Evolutionary conservation across 1,140 invertebrate species (phyloP).

Genomic region (Oryctes rhinoceros): DNA sequence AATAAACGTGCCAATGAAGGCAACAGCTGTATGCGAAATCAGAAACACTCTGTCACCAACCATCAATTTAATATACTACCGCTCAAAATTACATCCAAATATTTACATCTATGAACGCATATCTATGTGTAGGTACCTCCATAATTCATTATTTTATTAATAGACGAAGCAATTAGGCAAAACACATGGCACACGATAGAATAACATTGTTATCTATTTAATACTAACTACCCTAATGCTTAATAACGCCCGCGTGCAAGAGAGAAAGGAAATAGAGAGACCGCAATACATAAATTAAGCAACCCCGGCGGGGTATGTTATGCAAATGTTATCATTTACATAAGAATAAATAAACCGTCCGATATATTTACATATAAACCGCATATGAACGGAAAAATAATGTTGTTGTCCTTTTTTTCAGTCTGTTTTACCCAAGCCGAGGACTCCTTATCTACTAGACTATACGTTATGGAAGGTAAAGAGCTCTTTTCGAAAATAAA

Average conservation of each 20-base stretch:
- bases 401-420: background rate
- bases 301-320: background rate
- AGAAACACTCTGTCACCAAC: too few relatives aligned
- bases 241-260: background rate
- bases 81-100: too few relatives aligned
- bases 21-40: too few relatives aligned
- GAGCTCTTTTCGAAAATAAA: background rate
- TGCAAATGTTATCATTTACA: background rate
- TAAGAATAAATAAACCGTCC: constrained; percentile 13
- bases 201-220: background rate
- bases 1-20: too few relatives aligned
- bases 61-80: too few relatives aligned
- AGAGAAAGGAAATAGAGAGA: background rate
- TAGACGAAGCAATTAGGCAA: background rate
- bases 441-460: background rate
- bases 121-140: background rate
- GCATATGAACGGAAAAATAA: constrained; percentile 5
- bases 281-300: constrained; percentile 2
- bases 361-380: background rate
- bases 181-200: background rate
- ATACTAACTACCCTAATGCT: background rate
- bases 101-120: background rate
- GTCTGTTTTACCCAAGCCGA: background rate
- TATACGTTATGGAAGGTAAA: background rate
- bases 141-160: background rate